These are phyloP conservation scores for Tursiops truncatus DNA, from an alignment of 2,113 vertebrate species.

Conservation along the genomic window DNA sequence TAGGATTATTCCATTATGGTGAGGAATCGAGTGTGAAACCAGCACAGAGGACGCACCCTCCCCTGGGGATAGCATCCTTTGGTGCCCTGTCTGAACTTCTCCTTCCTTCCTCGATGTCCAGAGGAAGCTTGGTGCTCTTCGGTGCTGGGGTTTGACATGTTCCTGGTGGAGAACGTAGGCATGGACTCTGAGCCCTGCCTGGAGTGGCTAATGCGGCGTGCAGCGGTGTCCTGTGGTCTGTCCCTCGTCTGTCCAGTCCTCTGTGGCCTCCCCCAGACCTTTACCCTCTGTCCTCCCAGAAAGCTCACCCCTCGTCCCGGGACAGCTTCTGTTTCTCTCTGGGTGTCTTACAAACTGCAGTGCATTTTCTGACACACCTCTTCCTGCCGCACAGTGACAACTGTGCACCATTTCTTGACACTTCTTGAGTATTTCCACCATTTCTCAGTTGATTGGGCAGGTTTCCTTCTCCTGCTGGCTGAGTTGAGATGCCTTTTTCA, in stretches of 20 bases:
- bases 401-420: not conserved
- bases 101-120: conserved; percentile 33
- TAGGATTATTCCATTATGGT: not conserved
- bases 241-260: not conserved
- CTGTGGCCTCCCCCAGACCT: not conserved
- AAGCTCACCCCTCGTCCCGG: not conserved
- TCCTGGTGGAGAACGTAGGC: not conserved
- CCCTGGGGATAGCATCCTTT: not conserved
- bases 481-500: not conserved
- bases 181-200: not conserved
- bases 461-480: not conserved
- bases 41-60: rapidly evolving
- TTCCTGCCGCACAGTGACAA: not conserved
- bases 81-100: conserved; percentile 29
- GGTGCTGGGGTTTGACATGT: not conserved
- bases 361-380: not conserved
- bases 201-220: rapidly evolving
- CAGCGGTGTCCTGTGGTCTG: not conserved
- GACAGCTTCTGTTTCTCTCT: not conserved
- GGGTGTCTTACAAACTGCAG: not conserved
- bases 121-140: not conserved
- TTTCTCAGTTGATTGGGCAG: not conserved
- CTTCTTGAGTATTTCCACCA: not conserved
- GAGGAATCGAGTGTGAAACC: not conserved
- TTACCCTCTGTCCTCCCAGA: not conserved